Evolutionary conservation across 2,888 invertebrate genomes (phyloP), one percentile per base, ranked within the genome.

Genomic region (Cosmia trapezina): DNA sequence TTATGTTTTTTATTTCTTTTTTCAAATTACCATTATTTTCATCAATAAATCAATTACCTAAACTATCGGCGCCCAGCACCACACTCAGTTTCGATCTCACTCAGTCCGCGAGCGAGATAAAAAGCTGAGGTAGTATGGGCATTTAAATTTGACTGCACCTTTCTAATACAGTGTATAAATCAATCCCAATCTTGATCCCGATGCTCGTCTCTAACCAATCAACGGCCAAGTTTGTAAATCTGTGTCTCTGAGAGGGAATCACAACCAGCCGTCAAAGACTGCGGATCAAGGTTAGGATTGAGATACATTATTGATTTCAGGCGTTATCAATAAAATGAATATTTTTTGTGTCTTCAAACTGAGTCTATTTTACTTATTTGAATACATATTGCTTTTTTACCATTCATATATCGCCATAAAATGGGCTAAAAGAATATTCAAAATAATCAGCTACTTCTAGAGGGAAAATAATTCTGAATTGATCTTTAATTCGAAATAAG

Each of bases 361-460:
- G 56, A 57, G 12, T 49, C 22, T 9, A 37, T 75, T 75, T 33
- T 43, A 60, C 19, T 22, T 53, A 63, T 17, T 47, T 7, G 4
- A 22, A 73, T 47, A 80, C 45, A 66, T 60, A 56, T 47, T 53
- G n/a, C 33, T 61, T 45, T 63, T 43, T 47, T 28, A 59, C 17
- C 22, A 47, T 53, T 53, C 17, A 28, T 19, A 22, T n/a, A 62
- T 37, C 2, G 6, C 17, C 19, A 22, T 37, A 28, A 51, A 51
- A 47, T 43, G 19, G 22, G 6, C 19, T 22, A 28, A 73, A 43
- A 53, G 4, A 41, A 22, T 12, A 41, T 57, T 33, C 41, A n/a
- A 43, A 62, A 62, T 3, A 7, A 19, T 60, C 28, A 73, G 19
- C 17, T 53, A 61, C 41, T 56, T 41, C 47, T 4, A 22, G 1